phyloP scores from a whole-genome alignment of 1,140 invertebrate species.

The Leptopilina boulardi region DNA sequence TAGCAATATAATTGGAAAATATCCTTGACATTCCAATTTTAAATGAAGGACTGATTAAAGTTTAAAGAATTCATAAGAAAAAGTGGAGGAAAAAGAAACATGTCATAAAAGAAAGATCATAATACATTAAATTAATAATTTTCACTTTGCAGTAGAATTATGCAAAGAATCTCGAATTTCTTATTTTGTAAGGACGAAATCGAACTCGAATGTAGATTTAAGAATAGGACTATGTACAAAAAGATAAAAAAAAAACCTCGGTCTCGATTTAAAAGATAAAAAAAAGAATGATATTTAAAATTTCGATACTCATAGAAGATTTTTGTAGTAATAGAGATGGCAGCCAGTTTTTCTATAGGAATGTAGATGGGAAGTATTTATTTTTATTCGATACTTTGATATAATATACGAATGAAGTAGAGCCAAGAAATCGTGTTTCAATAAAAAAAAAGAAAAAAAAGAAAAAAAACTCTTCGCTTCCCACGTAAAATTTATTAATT shows the following conservation, averaged over 20 bases:
- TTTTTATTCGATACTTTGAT: conserved; percentile 67
- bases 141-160: neutral
- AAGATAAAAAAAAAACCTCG: conserved; percentile 2
- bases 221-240: conserved; percentile 38
- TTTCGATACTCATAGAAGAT: conserved; percentile 10
- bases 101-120: conserved; percentile 2
- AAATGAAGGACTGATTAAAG: conserved; percentile 21
- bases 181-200: conserved; percentile 18
- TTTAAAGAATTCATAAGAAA: neutral
- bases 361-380: conserved; percentile 65
- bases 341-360: conserved; percentile 64
- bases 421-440: conserved; percentile 14
- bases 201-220: conserved; percentile 30
- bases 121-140: neutral
- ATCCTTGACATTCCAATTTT: conserved; percentile 29
- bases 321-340: conserved; percentile 51
- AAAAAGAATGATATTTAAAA: conserved; percentile 32
- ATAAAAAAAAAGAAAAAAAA: neutral
- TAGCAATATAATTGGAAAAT: conserved; percentile 8
- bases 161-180: neutral
- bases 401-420: conserved; percentile 55
- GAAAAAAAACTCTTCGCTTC: conserved; percentile 25
- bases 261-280: conserved; percentile 2
- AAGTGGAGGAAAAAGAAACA: neutral
- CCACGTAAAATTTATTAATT: conserved; percentile 22